These are phyloP conservation scores for Cottoperca gobio DNA, from an alignment of 2,797 vertebrate genomes.

Conservation along the genomic window DNA sequence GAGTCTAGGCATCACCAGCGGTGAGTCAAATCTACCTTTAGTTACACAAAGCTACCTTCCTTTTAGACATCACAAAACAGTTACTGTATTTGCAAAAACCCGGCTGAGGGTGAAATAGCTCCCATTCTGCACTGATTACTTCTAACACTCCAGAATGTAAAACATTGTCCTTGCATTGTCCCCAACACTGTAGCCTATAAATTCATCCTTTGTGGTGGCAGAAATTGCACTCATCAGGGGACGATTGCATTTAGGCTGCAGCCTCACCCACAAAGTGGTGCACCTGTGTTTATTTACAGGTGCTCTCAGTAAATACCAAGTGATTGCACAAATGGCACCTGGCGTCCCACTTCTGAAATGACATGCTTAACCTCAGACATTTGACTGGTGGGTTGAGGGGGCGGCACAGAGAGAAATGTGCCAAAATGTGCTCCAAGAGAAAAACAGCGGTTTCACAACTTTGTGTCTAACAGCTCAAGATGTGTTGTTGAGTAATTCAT, in stretches of 20 bases:
- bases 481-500: slow-evolving; percentile 24
- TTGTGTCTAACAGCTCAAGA: slow-evolving; percentile 20
- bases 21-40: slow-evolving; percentile 65
- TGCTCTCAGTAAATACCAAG: slow-evolving; percentile 66
- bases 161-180: slow-evolving; percentile 61
- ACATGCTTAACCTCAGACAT: slow-evolving; percentile 71
- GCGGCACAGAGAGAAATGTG: slow-evolving; percentile 20
- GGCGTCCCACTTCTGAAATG: slow-evolving; percentile 67
- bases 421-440: slow-evolving; percentile 44
- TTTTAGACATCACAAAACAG: slow-evolving; percentile 66
- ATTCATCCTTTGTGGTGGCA: slow-evolving; percentile 61
- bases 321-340: slow-evolving; percentile 72
- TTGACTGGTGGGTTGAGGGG: slow-evolving; percentile 48
- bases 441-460: slow-evolving; percentile 63
- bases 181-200: slow-evolving; percentile 38
- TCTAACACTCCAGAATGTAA: slow-evolving; percentile 48
- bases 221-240: slow-evolving; percentile 61
- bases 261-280: slow-evolving; percentile 49
- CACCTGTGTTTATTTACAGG: slow-evolving; percentile 83
- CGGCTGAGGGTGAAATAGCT: slow-evolving; percentile 60
- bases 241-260: slow-evolving; percentile 43
- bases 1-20: slow-evolving; percentile 66
- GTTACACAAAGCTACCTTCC: slow-evolving; percentile 56
- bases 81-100: slow-evolving; percentile 61
- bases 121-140: slow-evolving; percentile 55